Conservation (phyloP, 30 jellyfish, hydroid and myxozoan genomes). For the Haliclystus octoradiatus region DNA sequence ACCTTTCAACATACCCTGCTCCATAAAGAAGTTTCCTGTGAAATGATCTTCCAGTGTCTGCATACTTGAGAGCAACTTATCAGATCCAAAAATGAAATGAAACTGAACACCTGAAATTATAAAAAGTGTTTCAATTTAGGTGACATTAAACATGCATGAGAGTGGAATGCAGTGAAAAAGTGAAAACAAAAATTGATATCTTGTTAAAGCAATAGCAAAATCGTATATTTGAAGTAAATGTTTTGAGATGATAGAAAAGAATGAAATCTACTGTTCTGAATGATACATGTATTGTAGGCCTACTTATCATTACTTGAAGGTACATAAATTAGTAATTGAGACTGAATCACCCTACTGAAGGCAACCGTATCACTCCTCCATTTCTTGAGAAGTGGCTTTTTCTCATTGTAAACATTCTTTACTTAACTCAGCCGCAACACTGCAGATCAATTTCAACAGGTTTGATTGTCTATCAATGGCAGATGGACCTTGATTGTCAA, state of each 20-base stretch:
- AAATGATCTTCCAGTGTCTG: slow-evolving; percentile 76
- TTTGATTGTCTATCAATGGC: neutral
- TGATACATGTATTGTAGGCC: too few species aligned
- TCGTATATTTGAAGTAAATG: too few species aligned
- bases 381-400: neutral
- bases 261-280: too few species aligned
- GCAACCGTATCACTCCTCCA: neutral
- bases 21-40: slow-evolving; percentile 74
- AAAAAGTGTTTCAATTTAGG: too few species aligned
- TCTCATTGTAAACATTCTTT: neutral
- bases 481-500: neutral
- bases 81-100: slow-evolving; percentile 69
- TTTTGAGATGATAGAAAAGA: too few species aligned
- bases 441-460: too few species aligned
- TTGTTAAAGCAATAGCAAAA: too few species aligned
- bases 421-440: too few species aligned
- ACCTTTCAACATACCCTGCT: slow-evolving; percentile 53
- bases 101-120: slow-evolving; percentile 43
- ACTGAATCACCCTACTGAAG: neutral
- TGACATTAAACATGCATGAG: too few species aligned
- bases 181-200: too few species aligned
- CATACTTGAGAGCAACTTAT: slow-evolving; percentile 82
- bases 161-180: too few species aligned
- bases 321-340: neutral
- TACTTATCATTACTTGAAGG: too few species aligned